Conservation (phyloP, 1,140 invertebrate species). For the Periplaneta americana region DNA sequence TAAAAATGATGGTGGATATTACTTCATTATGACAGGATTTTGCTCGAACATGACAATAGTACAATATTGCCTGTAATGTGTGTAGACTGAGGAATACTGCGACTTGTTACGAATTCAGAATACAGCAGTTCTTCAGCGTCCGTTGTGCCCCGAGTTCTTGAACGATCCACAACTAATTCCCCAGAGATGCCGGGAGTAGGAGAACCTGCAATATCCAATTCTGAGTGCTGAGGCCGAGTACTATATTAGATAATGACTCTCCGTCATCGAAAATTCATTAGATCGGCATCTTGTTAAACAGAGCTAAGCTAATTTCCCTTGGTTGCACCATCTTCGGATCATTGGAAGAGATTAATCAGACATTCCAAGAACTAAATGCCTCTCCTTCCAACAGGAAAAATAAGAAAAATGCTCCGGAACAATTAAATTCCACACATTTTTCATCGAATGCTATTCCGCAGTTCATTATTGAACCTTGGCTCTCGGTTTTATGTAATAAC, state of each 20-base stretch:
- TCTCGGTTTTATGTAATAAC: too few relatives aligned
- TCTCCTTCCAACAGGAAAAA: neutral
- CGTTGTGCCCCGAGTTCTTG: too few relatives aligned
- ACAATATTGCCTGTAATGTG: too few relatives aligned
- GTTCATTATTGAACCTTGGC: neutral
- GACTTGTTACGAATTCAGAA: too few relatives aligned
- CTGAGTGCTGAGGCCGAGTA: neutral
- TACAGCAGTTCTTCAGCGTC: too few relatives aligned
- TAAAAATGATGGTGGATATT: too few relatives aligned
- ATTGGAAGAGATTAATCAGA: neutral
- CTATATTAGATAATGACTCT: neutral
- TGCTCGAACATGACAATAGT: too few relatives aligned
- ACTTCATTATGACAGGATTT: too few relatives aligned
- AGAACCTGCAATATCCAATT: neutral
- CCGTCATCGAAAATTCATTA: neutral
- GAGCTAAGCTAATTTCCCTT: neutral
- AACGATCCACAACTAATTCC: too few relatives aligned
- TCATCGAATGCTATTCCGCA: neutral
- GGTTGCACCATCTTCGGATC: neutral
- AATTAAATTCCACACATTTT: neutral
- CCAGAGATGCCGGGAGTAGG: too few relatives aligned
- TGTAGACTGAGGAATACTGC: too few relatives aligned
- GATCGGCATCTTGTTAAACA: neutral
- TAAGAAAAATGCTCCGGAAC: neutral
- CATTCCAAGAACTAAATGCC: neutral